phyloP scores from a whole-genome alignment of 2,113 vertebrate species.

The Pleuronectes platessa region DNA sequence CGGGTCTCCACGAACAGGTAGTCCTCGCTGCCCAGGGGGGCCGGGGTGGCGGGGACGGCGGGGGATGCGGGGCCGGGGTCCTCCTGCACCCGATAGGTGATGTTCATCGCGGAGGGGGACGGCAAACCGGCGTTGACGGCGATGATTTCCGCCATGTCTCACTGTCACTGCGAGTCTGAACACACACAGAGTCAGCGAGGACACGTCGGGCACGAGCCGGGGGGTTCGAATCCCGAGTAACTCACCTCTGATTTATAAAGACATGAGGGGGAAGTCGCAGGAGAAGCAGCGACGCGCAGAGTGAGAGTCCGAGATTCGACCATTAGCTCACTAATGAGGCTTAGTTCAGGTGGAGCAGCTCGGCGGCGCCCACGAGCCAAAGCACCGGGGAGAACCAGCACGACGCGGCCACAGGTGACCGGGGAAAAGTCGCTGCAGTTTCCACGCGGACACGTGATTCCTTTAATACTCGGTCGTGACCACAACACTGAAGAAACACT shows the following conservation, averaged over 20 bases:
- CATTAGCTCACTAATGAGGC: conserved; percentile 63
- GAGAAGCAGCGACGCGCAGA: conserved; percentile 5
- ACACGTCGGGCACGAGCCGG: no score
- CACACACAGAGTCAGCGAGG: not conserved
- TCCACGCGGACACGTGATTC: conserved; percentile 33
- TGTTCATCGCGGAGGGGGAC: conserved; percentile 44
- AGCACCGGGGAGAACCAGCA: not conserved
- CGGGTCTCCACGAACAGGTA: conserved; percentile 82
- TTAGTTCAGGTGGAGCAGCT: conserved; percentile 42
- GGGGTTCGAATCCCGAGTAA: not conserved
- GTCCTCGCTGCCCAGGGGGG: conserved; percentile 74
- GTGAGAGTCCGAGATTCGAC: conserved; percentile 28
- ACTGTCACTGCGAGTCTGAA: conserved; percentile 34
- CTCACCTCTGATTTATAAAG: not conserved
- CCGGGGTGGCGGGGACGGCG: conserved; percentile 20
- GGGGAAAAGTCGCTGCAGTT: no score
- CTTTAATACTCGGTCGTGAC: conserved; percentile 64
- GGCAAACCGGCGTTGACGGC: conserved; percentile 58
- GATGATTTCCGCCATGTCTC: conserved; percentile 78
- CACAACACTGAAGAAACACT: not conserved
- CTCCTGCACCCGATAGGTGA: conserved; percentile 50
- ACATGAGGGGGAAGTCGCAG: not conserved
- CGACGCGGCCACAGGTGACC: not conserved
- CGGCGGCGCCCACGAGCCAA: conserved; percentile 1
- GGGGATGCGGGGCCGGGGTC: conserved; percentile 27